These are phyloP conservation scores for Phoenoteleia sp. DNA, from an alignment of 2,888 invertebrate species.

Conservation along the genomic window DNA sequence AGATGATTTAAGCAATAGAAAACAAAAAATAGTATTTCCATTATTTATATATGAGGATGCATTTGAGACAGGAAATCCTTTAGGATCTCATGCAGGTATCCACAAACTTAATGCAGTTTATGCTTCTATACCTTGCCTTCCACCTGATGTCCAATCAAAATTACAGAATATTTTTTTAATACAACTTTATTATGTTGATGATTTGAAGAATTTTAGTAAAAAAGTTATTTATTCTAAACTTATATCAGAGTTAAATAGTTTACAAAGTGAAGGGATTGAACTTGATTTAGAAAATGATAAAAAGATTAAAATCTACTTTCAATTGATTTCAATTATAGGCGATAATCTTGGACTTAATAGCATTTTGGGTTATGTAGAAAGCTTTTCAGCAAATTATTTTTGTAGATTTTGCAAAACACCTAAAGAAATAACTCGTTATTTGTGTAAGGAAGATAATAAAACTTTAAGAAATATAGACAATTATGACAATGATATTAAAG, in stretches of 20 bases:
- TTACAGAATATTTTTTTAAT: slow-evolving; percentile 65
- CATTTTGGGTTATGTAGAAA: slow-evolving; percentile 35
- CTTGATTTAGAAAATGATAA: background rate
- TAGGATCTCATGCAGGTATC: background rate
- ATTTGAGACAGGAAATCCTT: too few species aligned
- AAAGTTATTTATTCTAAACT: slow-evolving; percentile 34
- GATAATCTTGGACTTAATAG: slow-evolving; percentile 32
- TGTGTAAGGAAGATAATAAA: background rate
- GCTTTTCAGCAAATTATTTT: slow-evolving; percentile 35
- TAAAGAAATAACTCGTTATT: background rate
- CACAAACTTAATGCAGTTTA: slow-evolving; percentile 42
- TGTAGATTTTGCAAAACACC: slow-evolving; percentile 26
- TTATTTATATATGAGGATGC: too few species aligned
- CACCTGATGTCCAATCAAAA: slow-evolving; percentile 59
- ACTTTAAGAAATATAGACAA: slow-evolving; percentile 12
- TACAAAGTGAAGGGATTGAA: slow-evolving; percentile 22
- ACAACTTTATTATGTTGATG: slow-evolving; percentile 32
- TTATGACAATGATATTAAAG: slow-evolving; percentile 11
- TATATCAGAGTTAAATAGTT: slow-evolving; percentile 16
- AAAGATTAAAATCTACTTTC: slow-evolving; percentile 22
- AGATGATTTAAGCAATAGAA: too few species aligned
- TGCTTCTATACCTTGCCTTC: slow-evolving; percentile 55
- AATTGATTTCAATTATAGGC: slow-evolving; percentile 3
- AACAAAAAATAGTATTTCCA: too few species aligned
- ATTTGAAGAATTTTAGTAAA: background rate